Base-by-base conservation (phyloP, 1,140 invertebrate species). In the Oscheius sp. region DNA sequence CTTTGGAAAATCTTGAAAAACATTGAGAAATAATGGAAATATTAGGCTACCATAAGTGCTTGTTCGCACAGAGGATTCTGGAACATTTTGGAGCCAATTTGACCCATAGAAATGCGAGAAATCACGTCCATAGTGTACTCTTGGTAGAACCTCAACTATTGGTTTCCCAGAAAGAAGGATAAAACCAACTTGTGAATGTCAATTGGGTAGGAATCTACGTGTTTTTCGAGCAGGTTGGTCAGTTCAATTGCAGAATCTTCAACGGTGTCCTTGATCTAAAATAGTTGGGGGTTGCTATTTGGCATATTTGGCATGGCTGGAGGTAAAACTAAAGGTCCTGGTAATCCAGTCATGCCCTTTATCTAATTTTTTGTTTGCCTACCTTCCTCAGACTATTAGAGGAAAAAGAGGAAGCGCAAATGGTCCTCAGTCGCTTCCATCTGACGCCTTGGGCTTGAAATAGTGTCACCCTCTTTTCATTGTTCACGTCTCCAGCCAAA, bases 91-190 rank as follows among this genome's bases (percentile, higher is more conserved):
- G 55, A 64, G 15, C 55, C 73, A 10, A 36, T 38, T 26, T 75
- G 73, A 1, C 73, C 73, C 45, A 75, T 49, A 1, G 73, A 67
- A 35, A 75, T 36, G 26, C 73, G 38, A 18, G 64, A 58, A 34
- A 71, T 72, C 10, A 72, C 42, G 46, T 75, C 73, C 31, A 75
- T 38, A 1, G 67, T 75, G 68, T 70, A 64, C 52, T 75, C 67
- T 63, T 75, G 73, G 46, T 49, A 75, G 61, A 36, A 64, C 20
- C n/a, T n/a, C n/a, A n/a, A n/a, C n/a, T n/a, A n/a, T n/a, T n/a
- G n/a, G n/a, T n/a, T n/a, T n/a, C n/a, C n/a, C n/a, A n/a, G n/a
- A 45, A 45, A 45, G 23, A 45, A 18, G 42, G 23, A 45, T n/a
- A n/a, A n/a, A n/a, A n/a, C n/a, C n/a, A n/a, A n/a, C n/a, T n/a